phyloP scores from a whole-genome alignment of 2,888 invertebrate species.

The Trypoxylon attenuatum region DNA sequence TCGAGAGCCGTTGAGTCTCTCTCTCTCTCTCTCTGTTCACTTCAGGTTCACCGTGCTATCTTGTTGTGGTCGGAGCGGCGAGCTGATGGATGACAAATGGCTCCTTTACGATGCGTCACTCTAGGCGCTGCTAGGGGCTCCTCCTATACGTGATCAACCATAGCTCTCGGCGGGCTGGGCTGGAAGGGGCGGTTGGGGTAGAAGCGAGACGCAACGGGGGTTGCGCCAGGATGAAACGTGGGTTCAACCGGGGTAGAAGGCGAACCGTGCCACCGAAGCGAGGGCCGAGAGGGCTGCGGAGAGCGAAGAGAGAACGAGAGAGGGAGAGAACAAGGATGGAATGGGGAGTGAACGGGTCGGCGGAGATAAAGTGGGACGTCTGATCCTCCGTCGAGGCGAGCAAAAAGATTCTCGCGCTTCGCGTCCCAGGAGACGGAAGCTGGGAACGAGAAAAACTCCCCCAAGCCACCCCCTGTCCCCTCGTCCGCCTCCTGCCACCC shows the following conservation, averaged over 20 bases:
- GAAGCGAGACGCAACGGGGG: constrained; percentile 70
- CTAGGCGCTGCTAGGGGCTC: constrained; percentile 74
- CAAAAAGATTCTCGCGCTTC: constrained; percentile 73
- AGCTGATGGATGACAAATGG: constrained; percentile 76
- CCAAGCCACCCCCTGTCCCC: constrained; percentile 73
- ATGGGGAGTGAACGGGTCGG: constrained; percentile 70
- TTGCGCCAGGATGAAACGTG: constrained; percentile 74
- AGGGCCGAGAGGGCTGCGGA: constrained; percentile 72
- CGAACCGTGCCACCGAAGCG: constrained; percentile 69
- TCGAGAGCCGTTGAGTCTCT: constrained; percentile 47
- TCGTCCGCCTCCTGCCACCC: constrained; percentile 70
- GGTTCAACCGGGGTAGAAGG: constrained; percentile 64
- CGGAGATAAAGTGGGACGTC: constrained; percentile 74
- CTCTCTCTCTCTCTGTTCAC: no score
- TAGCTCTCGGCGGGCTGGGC: constrained; percentile 72
- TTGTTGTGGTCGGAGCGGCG: constrained; percentile 53
- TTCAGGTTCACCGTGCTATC: constrained; percentile 60
- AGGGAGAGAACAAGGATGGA: constrained; percentile 31
- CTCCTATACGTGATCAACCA: constrained; percentile 73
- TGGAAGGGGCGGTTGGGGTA: constrained; percentile 76
- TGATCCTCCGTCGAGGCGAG: constrained; percentile 74
- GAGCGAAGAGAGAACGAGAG: constrained; percentile 72
- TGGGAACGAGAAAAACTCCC: constrained; percentile 71
- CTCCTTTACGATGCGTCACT: constrained; percentile 75
- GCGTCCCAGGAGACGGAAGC: constrained; percentile 72